Base-by-base conservation (phyloP, 2,113 vertebrate species). In the Abramis brama region DNA sequence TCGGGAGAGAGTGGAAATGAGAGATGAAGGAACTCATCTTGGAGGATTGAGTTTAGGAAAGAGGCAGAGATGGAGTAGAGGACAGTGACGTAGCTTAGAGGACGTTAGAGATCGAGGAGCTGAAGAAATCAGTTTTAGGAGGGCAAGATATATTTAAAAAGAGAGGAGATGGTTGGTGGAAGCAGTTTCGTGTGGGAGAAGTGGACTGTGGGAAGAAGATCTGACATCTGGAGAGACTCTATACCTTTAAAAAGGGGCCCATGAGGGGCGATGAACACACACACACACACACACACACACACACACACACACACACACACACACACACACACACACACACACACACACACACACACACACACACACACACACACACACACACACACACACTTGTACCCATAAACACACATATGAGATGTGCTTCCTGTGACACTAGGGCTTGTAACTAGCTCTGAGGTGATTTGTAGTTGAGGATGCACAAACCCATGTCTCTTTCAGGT, bases 241-340 rank as follows among this genome's bases (percentile, higher is more conserved):
- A 7, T 50, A 43, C 33, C 83, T 84, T 76, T 45, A 62, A 76
- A 84, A 84, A 33, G 73, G 55, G 57, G 82, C 82, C 59, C 55
- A 23, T 0, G n/a, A n/a, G 15, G 39, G 39, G 43, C 2, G 11
- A 76, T 6, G 1, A 76, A 17, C 64, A 25, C 39, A 33, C 79
- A 81, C 62, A 68, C 73, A 52, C 57, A 30, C 83, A 15, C 74
- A 60, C 84, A 85, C 62, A 57, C 59, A 52, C 60, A 45, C 43
- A 10, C 43, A 45, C 43, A 36, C 36, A 5, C 36, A 36, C 36
- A 36, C 33, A 5, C 33, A 5, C 36, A 36, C 36, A 36, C 85
- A 80, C 73, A 64, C 71, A 50, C 52, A 27, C 83, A 19, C 71
- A 59, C 84, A 85, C 60, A 68, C 59, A 36, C 59, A 11, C 43